phyloP scores from a whole-genome alignment of 2,113 vertebrate species.

The Grus americana region DNA sequence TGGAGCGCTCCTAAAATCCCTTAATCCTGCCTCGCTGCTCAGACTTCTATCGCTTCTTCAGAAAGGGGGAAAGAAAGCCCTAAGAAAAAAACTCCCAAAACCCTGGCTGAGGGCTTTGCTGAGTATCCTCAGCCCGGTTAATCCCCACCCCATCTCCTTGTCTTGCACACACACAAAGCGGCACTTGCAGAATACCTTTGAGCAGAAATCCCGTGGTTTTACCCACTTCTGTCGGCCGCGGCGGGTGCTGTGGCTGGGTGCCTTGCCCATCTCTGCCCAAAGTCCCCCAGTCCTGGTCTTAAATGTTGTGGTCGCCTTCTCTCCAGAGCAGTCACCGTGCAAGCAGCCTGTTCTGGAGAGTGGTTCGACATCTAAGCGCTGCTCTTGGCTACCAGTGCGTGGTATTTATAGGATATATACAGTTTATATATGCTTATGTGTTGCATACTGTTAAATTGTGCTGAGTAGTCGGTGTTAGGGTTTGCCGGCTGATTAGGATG shows the following conservation, averaged over 20 bases:
- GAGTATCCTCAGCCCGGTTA: background rate
- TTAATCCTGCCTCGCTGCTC: background rate
- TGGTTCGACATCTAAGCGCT: background rate
- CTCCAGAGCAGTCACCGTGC: background rate
- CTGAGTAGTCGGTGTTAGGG: background rate
- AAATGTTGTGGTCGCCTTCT: background rate
- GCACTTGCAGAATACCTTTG: background rate
- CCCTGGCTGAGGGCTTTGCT: background rate
- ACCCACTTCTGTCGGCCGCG: background rate
- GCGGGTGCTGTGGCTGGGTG: too few relatives aligned
- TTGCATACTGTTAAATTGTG: background rate
- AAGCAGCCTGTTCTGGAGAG: background rate
- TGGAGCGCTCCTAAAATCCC: background rate
- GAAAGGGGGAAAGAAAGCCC: background rate
- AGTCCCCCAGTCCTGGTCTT: background rate
- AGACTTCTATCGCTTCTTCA: background rate
- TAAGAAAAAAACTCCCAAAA: background rate
- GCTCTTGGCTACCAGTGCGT: background rate
- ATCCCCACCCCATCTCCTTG: conserved; percentile 9
- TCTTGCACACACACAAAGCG: background rate
- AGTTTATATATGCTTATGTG: background rate
- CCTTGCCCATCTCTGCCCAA: background rate
- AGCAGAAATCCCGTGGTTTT: background rate
- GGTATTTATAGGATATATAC: fast-evolving
- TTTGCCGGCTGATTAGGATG: background rate